Conservation (phyloP, 2,797 vertebrate genomes). For the Chlorospingus flavigularis region DNA sequence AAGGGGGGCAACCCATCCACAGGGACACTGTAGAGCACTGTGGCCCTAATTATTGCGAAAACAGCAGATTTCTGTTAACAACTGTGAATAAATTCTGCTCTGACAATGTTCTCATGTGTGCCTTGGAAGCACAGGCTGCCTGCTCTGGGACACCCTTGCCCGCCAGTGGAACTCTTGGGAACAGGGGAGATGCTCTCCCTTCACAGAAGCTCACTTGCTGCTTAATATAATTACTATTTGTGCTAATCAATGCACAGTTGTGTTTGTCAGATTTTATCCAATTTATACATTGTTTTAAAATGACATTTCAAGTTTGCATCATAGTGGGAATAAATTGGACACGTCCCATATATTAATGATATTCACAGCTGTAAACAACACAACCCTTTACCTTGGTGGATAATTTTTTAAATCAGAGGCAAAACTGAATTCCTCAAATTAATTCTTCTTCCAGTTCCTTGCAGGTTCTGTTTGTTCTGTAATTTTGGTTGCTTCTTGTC, state of each 20-base stretch:
- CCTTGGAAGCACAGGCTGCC: neutral
- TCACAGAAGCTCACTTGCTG: neutral
- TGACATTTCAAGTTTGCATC: neutral
- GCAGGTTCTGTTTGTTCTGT: neutral
- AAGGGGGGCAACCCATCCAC: neutral
- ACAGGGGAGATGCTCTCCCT: neutral
- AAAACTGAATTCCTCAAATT: neutral
- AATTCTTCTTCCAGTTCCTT: neutral
- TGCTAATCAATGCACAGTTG: neutral
- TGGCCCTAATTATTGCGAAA: neutral
- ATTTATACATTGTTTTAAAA: neutral
- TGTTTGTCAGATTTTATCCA: neutral
- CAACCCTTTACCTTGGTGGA: neutral
- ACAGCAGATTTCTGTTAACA: neutral
- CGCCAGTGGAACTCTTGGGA: fast-evolving
- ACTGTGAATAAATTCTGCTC: neutral
- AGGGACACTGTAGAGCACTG: neutral
- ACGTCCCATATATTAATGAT: neutral
- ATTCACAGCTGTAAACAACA: neutral
- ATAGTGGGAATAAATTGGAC: neutral
- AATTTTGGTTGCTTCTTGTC: slow-evolving; percentile 8
- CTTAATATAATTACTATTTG: neutral
- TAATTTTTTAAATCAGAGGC: neutral
- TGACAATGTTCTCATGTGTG: neutral
- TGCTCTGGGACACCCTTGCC: neutral